Conservation (phyloP, 2,888 invertebrate species). For the Charanyca ferruginea region DNA sequence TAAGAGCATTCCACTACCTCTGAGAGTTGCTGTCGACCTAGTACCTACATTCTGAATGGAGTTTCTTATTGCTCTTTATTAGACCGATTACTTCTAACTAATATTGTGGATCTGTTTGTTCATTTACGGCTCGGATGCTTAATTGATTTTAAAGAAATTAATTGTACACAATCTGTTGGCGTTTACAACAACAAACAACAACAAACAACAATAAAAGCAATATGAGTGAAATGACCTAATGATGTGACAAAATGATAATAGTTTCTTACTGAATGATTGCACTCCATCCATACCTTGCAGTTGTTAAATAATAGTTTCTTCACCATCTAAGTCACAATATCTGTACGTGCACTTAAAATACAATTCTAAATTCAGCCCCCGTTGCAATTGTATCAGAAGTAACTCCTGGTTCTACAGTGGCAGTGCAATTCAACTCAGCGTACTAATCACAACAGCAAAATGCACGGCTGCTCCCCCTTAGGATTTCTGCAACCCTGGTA, state of each 20-base stretch:
- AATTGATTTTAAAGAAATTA: constrained; percentile 4
- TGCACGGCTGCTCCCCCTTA: constrained; percentile 10
- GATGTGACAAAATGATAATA: background rate
- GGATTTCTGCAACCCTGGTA: constrained; percentile 25
- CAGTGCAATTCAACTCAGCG: constrained; percentile 15
- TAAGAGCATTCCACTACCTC: constrained; percentile 40
- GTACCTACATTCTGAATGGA: constrained; percentile 24
- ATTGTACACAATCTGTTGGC: constrained; percentile 6
- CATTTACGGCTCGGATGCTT: background rate
- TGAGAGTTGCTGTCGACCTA: constrained; percentile 30
- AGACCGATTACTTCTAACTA: constrained; percentile 15
- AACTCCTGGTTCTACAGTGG: constrained; percentile 1
- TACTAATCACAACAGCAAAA: constrained; percentile 33
- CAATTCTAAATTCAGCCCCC: constrained; percentile 9
- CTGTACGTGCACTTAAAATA: background rate
- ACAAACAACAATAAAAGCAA: no score
- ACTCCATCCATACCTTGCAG: background rate
- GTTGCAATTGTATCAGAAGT: constrained; percentile 29
- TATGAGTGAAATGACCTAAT: no score
- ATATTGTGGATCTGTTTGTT: constrained; percentile 16
- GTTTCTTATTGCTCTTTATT: constrained; percentile 39
- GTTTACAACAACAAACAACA: no score
- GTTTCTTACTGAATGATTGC: background rate
- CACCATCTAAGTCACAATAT: background rate
- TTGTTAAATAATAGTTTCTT: background rate